These are phyloP conservation scores for Lomographa bimaculata DNA, from an alignment of 2,888 invertebrate genomes.

Conservation along the genomic window DNA sequence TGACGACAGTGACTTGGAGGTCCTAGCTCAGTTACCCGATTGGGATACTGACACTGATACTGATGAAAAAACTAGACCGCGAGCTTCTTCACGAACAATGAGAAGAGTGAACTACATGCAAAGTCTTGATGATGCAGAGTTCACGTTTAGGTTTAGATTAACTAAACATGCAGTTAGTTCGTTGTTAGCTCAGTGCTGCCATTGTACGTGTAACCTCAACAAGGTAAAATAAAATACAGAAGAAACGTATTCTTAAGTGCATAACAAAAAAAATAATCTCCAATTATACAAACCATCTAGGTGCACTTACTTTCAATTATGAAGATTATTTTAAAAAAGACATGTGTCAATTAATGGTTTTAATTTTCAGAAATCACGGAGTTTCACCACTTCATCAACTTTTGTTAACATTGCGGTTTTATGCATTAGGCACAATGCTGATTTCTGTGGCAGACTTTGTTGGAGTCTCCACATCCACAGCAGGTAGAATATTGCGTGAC, in stretches of 20 bases:
- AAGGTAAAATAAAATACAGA: conserved; percentile 7
- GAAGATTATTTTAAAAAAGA: background rate
- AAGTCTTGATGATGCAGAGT: conserved; percentile 11
- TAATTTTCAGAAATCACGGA: conserved; percentile 32
- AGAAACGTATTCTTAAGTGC: too few relatives aligned
- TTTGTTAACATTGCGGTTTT: conserved; percentile 35
- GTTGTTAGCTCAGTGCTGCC: conserved; percentile 1
- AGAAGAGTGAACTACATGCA: conserved; percentile 7
- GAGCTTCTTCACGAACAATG: background rate
- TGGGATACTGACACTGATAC: conserved; percentile 12
- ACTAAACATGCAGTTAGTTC: conserved; percentile 5
- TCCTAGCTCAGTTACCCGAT: conserved; percentile 16
- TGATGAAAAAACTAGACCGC: background rate
- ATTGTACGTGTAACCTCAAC: conserved; percentile 8
- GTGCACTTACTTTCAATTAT: too few relatives aligned
- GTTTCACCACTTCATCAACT: conserved; percentile 35
- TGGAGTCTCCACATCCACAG: conserved; percentile 36
- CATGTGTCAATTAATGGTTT: background rate
- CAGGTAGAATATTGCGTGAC: conserved; percentile 31
- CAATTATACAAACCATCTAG: too few relatives aligned
- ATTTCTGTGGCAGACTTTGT: conserved; percentile 36
- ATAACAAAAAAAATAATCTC: too few relatives aligned
- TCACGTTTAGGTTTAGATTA: conserved; percentile 4
- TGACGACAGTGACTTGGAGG: conserved; percentile 21
- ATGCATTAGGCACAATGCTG: conserved; percentile 37